These are phyloP conservation scores for Acanthoscelides obtectus DNA, from an alignment of 2,888 invertebrate species.

Conservation along the genomic window DNA sequence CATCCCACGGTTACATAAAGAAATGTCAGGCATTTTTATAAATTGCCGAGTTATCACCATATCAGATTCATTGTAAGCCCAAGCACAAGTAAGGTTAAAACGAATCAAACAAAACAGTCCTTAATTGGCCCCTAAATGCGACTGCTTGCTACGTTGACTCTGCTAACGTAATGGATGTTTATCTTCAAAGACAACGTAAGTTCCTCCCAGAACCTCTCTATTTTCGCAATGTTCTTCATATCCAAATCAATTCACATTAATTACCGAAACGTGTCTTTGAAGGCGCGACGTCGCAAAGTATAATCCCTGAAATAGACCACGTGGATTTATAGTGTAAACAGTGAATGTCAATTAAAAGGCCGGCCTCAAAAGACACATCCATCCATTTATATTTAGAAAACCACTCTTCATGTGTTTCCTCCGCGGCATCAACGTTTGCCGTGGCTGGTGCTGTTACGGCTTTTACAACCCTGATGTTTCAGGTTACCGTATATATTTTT, in stretches of 20 bases:
- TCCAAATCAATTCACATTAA: neutral
- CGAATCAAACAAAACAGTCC: too few species aligned
- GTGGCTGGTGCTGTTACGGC: conserved; percentile 14
- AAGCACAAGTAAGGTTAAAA: too few species aligned
- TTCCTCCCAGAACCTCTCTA: too few species aligned
- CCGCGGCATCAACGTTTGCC: neutral
- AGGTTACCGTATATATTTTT: neutral
- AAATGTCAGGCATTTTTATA: too few species aligned
- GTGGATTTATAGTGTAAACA: conserved; percentile 25
- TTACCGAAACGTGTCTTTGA: neutral
- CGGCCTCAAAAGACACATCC: conserved; percentile 21
- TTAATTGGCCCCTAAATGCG: too few species aligned
- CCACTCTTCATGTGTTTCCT: conserved; percentile 17
- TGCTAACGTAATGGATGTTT: too few species aligned
- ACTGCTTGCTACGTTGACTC: too few species aligned
- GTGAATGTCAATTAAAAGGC: conserved; percentile 24
- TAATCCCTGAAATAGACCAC: conserved; percentile 20
- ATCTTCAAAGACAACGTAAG: too few species aligned
- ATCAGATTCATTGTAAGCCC: too few species aligned
- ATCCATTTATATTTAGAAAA: conserved; percentile 23
- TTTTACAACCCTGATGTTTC: conserved; percentile 10
- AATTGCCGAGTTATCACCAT: too few species aligned
- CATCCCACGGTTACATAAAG: too few species aligned
- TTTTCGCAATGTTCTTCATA: neutral
- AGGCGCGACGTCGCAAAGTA: conserved; percentile 9